Base-by-base conservation (phyloP, 2,113 vertebrate species). In the Oceanites oceanicus region DNA sequence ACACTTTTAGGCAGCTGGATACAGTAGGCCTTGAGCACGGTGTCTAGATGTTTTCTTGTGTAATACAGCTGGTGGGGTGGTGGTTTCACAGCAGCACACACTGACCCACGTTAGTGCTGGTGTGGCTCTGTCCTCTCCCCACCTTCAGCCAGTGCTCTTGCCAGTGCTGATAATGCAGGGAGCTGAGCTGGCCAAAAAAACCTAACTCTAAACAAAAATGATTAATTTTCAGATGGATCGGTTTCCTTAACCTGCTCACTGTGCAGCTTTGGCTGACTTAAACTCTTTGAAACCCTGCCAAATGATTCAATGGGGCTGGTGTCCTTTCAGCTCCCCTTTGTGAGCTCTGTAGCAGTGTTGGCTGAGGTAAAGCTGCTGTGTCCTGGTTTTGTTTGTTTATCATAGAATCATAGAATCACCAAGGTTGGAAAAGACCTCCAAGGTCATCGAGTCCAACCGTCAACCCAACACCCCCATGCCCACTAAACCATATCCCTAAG, bases 71-170 rank as follows among this genome's bases (percentile, higher is more conserved):
- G n/a, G 5, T 1, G 22, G 32, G 17, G 17, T 47, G 32, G 10
- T 45, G 8, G 18, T 79, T 80, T 75, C 10, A 3, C 10, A 36
- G 29, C 30, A 90, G 23, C 15, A 26, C 42, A 62, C 11, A 2
- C 5, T 58, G 50, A 72, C 16, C 15, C 18, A 10, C 0, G 0
- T 23, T 16, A 34, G 38, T 30, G 18, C 47, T 59, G 47, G 6
- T 44, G 27, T 52, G 42, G 13, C 12, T 82, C 23, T 71, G 27
- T 74, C 32, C 20, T 59, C 26, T 67, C 68, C 17, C 44, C 44
- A 26, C 44, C 52, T 52, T 59, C 1, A 1, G 15, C n/a, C 23
- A 10, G 23, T 38, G 34, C 12, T 55, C 36, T 58, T 6, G 3
- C 14, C 26, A 32, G 30, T 27, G 44, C 32, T 59, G 36, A 27